phyloP scores from a whole-genome alignment of 2,888 invertebrate genomes.

The Andrena trimmerana region DNA sequence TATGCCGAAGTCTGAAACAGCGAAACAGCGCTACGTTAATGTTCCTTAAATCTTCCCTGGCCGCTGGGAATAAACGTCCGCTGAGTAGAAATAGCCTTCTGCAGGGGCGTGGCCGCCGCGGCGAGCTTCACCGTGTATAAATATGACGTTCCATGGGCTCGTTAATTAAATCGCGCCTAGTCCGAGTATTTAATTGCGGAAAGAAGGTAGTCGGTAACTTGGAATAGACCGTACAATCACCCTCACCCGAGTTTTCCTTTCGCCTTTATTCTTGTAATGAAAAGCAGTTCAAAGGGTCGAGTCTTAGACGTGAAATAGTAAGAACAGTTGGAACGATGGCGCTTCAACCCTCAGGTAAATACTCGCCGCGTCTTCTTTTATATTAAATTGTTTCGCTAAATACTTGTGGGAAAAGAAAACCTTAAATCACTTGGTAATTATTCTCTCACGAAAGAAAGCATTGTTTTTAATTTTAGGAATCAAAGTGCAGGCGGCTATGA shows the following conservation, averaged over 20 bases:
- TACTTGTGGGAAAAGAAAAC: not conserved
- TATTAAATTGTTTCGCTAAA: conserved; percentile 17
- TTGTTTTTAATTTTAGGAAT: no score
- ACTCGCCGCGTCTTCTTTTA: not conserved
- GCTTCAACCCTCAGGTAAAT: not conserved
- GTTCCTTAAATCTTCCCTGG: conserved; percentile 27
- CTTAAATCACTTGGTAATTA: not conserved
- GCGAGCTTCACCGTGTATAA: conserved; percentile 29
- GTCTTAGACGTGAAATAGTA: conserved; percentile 16
- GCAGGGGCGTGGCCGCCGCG: not conserved
- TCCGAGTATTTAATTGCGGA: conserved; percentile 47
- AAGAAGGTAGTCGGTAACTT: conserved; percentile 46
- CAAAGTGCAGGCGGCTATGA: no score
- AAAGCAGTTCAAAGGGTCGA: conserved; percentile 35
- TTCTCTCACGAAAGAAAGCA: no score
- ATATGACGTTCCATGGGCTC: conserved; percentile 35
- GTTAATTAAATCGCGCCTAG: conserved; percentile 61
- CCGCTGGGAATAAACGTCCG: conserved; percentile 36
- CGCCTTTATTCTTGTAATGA: conserved; percentile 36
- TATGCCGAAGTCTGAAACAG: conserved; percentile 93
- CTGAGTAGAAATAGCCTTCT: not conserved
- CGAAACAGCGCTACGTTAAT: conserved; percentile 67
- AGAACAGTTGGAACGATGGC: not conserved
- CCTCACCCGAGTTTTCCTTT: conserved; percentile 21
- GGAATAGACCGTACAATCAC: conserved; percentile 44